Base-by-base conservation (phyloP, 2,888 invertebrate species). In the Dusona sp. region DNA sequence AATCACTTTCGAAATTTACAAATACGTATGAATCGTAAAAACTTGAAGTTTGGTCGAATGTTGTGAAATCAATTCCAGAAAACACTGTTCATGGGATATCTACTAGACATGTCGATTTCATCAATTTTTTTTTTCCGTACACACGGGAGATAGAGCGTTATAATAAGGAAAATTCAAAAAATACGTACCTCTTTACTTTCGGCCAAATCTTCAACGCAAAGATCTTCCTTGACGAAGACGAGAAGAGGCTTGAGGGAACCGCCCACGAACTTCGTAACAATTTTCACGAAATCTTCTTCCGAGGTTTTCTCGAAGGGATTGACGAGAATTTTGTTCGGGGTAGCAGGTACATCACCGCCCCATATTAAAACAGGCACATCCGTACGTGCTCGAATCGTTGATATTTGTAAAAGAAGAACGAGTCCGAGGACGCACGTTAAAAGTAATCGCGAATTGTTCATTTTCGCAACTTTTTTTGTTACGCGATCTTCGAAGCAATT, bases 141-240 rank as follows among this genome's bases (percentile, higher is more conserved):
- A 33, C 51, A 68, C 36, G 45, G 54, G 64, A 11, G 42, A 45
- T 25, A 45, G 2, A 19, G 16, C 38, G 45, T 22, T 33, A 36
- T 8, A 72, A 22, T 68, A 48, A 25, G 19, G 13, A 67, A 64
- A 64, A 36, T 19, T 61, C 83, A 11, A 67, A 33, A n/a, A 25
- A 33, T 33, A 72, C 95, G 95, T 16, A 95, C 94, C 67, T 91
- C 91, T 88, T 94, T 95, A 91, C 95, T 95, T 82, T 93, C 92
- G 6, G 95, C 95, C 79, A 96, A 95, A 93, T 96, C 96, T 91
- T 96, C 96, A 2, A 95, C 94, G 22, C 96, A 96, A 0, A 96
- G 90, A 11, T 95, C 95, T 85, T 95, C 94, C 80, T 95, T 96
- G 45, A 95, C 91, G 89, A 96, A 96, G n/a, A 96, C 93, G 19